Evolutionary conservation across 2,797 vertebrate genomes (phyloP).

Genomic region (Leucoraja ocellata): DNA sequence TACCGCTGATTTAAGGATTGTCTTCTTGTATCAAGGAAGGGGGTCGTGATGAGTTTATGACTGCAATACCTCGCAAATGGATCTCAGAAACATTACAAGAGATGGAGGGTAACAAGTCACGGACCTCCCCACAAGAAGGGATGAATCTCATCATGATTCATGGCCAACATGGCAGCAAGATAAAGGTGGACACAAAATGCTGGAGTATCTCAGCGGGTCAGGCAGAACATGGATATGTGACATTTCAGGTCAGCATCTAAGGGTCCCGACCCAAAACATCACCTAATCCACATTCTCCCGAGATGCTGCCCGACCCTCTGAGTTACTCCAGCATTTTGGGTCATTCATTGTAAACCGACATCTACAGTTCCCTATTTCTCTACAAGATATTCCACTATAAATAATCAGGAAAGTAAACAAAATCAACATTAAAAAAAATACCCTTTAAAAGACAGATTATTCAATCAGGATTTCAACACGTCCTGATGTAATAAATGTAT

Average conservation of each 20-base stretch:
- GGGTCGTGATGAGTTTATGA: not conserved
- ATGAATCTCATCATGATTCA: not conserved
- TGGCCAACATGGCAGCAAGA: not conserved
- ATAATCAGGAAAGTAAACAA: not conserved
- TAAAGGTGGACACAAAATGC: too few species aligned
- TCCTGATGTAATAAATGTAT: not conserved
- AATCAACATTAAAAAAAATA: not conserved
- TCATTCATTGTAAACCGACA: too few species aligned
- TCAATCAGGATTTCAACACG: not conserved
- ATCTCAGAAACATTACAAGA: not conserved
- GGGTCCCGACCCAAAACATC: too few species aligned
- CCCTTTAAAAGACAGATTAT: not conserved
- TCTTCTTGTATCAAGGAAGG: not conserved
- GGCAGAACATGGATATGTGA: too few species aligned
- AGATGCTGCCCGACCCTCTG: too few species aligned
- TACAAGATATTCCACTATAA: not conserved
- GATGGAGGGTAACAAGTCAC: not conserved
- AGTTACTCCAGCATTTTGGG: too few species aligned
- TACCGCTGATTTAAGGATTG: not conserved
- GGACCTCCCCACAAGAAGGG: not conserved
- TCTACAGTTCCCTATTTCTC: too few species aligned
- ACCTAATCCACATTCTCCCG: too few species aligned
- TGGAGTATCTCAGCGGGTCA: too few species aligned
- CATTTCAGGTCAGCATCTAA: too few species aligned
- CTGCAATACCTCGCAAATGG: not conserved